phyloP scores from a whole-genome alignment of 2,797 vertebrate species.

The Mormyrus hasselquistii region DNA sequence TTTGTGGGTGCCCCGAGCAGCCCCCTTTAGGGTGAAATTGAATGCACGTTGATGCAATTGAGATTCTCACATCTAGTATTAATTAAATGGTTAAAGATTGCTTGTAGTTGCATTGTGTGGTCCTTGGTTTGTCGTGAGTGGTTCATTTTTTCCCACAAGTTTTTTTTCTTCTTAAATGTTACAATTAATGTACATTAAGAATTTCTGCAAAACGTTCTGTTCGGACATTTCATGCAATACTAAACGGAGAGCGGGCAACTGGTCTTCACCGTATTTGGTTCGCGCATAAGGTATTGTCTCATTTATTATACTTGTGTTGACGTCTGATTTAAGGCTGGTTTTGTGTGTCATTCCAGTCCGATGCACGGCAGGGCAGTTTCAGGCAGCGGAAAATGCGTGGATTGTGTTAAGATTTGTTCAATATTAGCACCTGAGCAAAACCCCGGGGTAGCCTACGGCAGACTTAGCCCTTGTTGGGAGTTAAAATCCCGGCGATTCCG shows the following conservation, averaged over 20 bases:
- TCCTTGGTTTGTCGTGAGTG: neutral
- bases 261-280: neutral
- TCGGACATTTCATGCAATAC: neutral
- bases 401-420: neutral
- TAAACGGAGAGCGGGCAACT: neutral
- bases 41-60: conserved; percentile 19
- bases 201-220: neutral
- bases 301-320: neutral
- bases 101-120: neutral
- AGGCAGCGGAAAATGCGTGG: neutral
- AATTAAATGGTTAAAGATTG: conserved; percentile 4
- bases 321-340: neutral
- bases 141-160: neutral
- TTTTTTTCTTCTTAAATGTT: neutral
- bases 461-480: neutral
- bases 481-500: neutral
- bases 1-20: neutral
- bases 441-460: neutral
- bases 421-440: neutral
- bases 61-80: neutral
- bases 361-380: neutral
- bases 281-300: conserved; percentile 14
- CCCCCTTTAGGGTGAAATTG: conserved; percentile 9
- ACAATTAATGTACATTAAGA: neutral
- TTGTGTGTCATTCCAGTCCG: neutral